These are phyloP conservation scores for Oreocharis arfaki DNA, from an alignment of 2,113 vertebrate species.

Conservation along the genomic window DNA sequence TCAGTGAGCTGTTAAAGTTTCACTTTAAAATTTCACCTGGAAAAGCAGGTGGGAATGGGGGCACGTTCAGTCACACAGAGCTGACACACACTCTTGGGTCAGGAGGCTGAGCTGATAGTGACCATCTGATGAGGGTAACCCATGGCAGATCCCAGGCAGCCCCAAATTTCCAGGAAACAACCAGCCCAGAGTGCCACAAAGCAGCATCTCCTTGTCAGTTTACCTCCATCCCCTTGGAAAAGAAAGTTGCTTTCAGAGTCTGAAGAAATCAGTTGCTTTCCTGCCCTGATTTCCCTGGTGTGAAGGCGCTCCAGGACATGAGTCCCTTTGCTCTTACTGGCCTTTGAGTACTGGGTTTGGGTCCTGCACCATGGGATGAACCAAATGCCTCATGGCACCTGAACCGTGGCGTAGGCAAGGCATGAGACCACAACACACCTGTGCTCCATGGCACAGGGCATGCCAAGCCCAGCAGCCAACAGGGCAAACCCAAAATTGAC, in stretches of 20 bases:
- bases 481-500: accelerated
- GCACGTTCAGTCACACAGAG: background rate
- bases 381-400: accelerated
- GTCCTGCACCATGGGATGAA: background rate
- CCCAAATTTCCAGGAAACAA: background rate
- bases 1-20: background rate
- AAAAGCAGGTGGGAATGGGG: background rate
- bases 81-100: background rate
- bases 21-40: no score
- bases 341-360: background rate
- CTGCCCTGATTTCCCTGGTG: background rate
- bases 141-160: background rate
- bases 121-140: accelerated
- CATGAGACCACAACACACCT: background rate
- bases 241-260: background rate
- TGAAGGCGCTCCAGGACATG: background rate
- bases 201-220: background rate
- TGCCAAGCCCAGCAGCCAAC: background rate
- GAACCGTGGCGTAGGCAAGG: accelerated
- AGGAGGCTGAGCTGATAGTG: background rate
- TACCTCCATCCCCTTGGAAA: background rate
- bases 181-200: background rate
- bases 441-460: background rate
- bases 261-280: background rate
- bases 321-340: background rate